Evolutionary conservation across 2,797 vertebrate genomes (phyloP).

Genomic region (Hipposideros larvatus): DNA sequence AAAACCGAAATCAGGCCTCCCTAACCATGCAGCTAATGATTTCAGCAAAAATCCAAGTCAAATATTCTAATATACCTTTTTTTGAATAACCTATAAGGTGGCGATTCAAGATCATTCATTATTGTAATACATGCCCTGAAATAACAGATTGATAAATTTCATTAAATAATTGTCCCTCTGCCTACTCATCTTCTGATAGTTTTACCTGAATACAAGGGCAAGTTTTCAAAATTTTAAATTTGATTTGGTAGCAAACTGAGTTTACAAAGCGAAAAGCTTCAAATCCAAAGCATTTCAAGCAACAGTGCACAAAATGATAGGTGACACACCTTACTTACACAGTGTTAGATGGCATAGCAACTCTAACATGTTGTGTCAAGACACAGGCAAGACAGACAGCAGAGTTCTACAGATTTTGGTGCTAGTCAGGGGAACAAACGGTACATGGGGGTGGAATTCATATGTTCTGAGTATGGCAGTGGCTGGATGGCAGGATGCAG

Average conservation of each 20-base stretch:
- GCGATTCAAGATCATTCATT: neutral
- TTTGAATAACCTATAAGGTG: slow-evolving; percentile 18
- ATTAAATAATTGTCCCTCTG: neutral
- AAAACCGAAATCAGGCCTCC: neutral
- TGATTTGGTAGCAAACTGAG: slow-evolving; percentile 20
- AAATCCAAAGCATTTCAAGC: neutral
- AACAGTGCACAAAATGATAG: neutral
- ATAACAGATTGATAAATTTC: slow-evolving; percentile 16
- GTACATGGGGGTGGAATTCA: neutral
- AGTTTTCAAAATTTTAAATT: slow-evolving; percentile 17
- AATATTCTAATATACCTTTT: neutral
- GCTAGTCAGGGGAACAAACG: neutral
- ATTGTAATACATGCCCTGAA: neutral
- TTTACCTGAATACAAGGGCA: neutral
- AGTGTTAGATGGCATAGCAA: neutral
- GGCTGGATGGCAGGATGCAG: neutral
- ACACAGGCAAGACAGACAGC: neutral
- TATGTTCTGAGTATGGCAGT: neutral
- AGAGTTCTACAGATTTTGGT: neutral
- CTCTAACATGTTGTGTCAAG: neutral
- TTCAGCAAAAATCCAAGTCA: neutral
- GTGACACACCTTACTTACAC: neutral
- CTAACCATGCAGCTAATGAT: neutral
- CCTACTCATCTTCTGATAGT: neutral
- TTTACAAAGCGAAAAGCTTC: neutral